Evolutionary conservation across 2,113 vertebrate species (phyloP).

Genomic region (Camarhynchus parvulus): DNA sequence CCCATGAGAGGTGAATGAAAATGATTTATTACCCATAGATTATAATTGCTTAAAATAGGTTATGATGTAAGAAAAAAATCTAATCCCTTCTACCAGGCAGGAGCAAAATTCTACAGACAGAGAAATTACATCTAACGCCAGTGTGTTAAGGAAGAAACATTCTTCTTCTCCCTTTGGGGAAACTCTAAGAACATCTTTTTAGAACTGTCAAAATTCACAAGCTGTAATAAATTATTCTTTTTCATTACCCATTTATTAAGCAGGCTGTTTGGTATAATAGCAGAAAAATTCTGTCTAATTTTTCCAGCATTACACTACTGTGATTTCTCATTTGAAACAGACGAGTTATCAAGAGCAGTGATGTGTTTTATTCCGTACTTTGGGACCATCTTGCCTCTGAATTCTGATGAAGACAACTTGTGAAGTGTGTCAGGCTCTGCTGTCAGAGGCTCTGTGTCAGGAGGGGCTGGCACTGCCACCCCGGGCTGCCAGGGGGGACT

Average conservation of each 20-base stretch:
- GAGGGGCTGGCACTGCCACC: not conserved
- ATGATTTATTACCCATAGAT: slow-evolving; percentile 74
- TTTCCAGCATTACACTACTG: slow-evolving; percentile 65
- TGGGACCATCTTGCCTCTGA: not conserved
- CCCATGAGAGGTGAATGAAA: slow-evolving; percentile 68
- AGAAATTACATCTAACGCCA: slow-evolving; percentile 75
- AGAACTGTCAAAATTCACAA: slow-evolving; percentile 82
- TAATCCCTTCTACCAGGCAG: slow-evolving; percentile 66
- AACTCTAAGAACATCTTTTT: slow-evolving; percentile 81
- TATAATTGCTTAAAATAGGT: slow-evolving; percentile 79
- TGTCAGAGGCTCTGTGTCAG: not conserved
- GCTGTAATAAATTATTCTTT: slow-evolving; percentile 85
- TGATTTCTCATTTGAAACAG: slow-evolving; percentile 70
- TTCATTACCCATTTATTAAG: slow-evolving; percentile 82
- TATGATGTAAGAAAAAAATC: slow-evolving; percentile 72
- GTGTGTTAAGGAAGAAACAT: slow-evolving; percentile 71
- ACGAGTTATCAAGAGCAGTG: slow-evolving; percentile 60
- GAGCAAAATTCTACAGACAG: slow-evolving; percentile 79
- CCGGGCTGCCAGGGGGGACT: not conserved
- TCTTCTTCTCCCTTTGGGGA: slow-evolving; percentile 75
- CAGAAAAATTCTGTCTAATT: slow-evolving; percentile 81
- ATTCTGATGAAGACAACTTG: not conserved
- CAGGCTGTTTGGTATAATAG: slow-evolving; percentile 80
- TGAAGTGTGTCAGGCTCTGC: not conserved
- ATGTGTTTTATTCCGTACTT: slow-evolving; percentile 20